phyloP scores from a whole-genome alignment of 2,888 invertebrate species.

The Pyrrhia umbra region DNA sequence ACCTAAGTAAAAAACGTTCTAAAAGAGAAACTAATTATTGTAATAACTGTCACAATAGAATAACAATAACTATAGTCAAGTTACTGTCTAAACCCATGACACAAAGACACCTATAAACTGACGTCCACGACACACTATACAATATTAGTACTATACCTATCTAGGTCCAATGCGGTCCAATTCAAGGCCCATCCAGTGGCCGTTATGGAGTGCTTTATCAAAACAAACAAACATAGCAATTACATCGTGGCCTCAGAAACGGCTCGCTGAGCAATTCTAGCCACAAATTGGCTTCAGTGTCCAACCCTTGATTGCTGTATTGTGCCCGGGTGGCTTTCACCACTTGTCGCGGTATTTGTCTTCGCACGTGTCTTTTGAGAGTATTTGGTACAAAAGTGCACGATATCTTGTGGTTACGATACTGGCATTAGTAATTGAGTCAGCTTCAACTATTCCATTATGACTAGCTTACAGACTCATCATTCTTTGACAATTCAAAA shows the following conservation, averaged over 20 bases:
- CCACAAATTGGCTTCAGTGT: slow-evolving; percentile 61
- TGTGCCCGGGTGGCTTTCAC: slow-evolving; percentile 41
- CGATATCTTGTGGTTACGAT: neutral
- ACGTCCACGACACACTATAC: too few species aligned
- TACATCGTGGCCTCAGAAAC: slow-evolving; percentile 37
- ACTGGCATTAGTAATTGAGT: neutral
- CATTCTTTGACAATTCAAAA: too few species aligned
- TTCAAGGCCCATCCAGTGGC: slow-evolving; percentile 24
- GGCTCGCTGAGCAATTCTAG: slow-evolving; percentile 49
- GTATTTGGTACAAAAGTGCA: neutral
- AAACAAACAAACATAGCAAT: slow-evolving; percentile 61
- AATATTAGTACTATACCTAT: neutral
- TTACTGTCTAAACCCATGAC: neutral
- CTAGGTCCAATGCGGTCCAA: slow-evolving; percentile 25
- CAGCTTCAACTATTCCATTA: too few species aligned
- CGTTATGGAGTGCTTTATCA: slow-evolving; percentile 43
- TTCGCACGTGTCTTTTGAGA: slow-evolving; percentile 19
- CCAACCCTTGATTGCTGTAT: slow-evolving; percentile 60
- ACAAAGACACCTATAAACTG: too few species aligned
- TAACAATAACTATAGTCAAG: too few species aligned
- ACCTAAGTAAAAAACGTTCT: too few species aligned
- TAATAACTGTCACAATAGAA: too few species aligned
- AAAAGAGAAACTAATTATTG: too few species aligned
- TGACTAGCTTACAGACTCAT: too few species aligned
- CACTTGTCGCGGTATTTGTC: slow-evolving; percentile 32